Conservation (phyloP, 2,113 vertebrate species). For the Geothlypis trichas region DNA sequence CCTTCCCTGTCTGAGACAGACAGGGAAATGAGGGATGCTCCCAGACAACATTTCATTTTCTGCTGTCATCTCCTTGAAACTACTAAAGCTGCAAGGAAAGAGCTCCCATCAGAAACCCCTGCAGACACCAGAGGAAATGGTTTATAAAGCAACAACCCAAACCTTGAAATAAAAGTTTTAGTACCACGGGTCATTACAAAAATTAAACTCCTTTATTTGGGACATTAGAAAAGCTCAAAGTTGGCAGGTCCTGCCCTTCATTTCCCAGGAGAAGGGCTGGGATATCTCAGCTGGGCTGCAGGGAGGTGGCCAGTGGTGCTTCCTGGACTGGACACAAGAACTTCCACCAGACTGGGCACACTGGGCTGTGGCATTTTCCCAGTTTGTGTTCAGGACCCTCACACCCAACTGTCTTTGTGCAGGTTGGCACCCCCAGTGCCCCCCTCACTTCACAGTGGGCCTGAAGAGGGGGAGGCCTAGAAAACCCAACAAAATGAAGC, state of each 20-base stretch:
- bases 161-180: neutral
- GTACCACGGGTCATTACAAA: neutral
- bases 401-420: fast-evolving
- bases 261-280: neutral
- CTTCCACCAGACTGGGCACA: neutral
- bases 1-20: neutral
- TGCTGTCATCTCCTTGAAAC: neutral
- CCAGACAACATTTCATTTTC: neutral
- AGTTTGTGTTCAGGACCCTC: neutral
- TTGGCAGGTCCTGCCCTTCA: neutral
- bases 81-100: neutral
- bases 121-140: neutral
- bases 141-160: neutral
- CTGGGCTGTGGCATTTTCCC: neutral
- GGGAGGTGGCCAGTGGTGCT: neutral
- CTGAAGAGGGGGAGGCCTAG: neutral
- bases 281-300: neutral
- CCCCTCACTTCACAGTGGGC: fast-evolving
- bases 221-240: neutral
- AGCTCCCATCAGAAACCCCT: neutral
- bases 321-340: neutral
- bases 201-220: constrained; percentile 37
- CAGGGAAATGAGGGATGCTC: neutral
- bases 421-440: fast-evolving
- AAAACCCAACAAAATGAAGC: fast-evolving